Conservation (phyloP, 2,113 vertebrate species). For the Planiliza haematocheilus region DNA sequence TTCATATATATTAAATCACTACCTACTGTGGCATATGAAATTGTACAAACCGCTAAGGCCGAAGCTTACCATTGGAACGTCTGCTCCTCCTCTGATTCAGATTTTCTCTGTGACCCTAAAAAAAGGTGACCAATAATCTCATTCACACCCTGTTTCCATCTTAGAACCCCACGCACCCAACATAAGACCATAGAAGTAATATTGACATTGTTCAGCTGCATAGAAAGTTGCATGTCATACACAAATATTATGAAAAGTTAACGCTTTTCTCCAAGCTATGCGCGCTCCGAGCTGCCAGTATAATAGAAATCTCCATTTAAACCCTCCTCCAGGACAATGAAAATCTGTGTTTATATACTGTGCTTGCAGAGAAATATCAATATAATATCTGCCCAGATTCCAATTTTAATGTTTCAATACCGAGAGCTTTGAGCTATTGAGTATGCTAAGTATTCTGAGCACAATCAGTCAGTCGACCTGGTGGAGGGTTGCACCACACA, state of each 20-base stretch:
- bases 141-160: constrained; percentile 72
- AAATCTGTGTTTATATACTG: constrained; percentile 51
- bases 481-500: constrained; percentile 57
- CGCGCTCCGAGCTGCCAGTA: constrained; percentile 32
- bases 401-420: constrained; percentile 60
- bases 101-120: constrained; percentile 77
- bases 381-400: constrained; percentile 53
- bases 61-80: constrained; percentile 85
- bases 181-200: constrained; percentile 69
- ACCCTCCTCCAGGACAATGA: constrained; percentile 46
- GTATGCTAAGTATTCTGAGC: constrained; percentile 15
- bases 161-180: constrained; percentile 60
- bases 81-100: constrained; percentile 76
- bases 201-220: constrained; percentile 77
- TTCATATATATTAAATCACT: constrained; percentile 99
- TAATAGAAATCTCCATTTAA: constrained; percentile 66
- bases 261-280: constrained; percentile 43
- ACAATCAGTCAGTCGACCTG: constrained; percentile 64
- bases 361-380: constrained; percentile 53
- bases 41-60: constrained; percentile 83
- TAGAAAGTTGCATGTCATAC: constrained; percentile 77
- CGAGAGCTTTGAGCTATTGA: constrained; percentile 60
- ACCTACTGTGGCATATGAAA: constrained; percentile 89
- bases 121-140: constrained; percentile 77
- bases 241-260: constrained; percentile 81